Conservation (phyloP, 2,113 vertebrate genomes). For the Serinus canaria region DNA sequence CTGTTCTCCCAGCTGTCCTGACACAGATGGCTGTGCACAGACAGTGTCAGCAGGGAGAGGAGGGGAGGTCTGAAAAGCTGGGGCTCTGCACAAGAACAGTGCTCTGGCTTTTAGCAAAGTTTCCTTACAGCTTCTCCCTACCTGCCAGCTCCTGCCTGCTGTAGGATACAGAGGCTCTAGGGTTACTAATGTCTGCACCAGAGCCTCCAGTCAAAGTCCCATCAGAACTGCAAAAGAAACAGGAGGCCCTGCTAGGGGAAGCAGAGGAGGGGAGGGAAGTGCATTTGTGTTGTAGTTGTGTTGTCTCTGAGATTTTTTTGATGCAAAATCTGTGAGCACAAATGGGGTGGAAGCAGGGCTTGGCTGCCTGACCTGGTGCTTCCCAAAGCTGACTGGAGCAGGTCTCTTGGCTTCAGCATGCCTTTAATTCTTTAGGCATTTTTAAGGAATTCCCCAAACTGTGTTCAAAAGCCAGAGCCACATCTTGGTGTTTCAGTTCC, state of each 20-base stretch:
- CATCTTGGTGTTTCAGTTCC: not conserved
- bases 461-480: not conserved
- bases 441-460: not conserved
- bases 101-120: not conserved
- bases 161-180: constrained; percentile 17
- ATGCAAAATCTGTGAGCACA: not conserved
- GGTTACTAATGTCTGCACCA: constrained; percentile 52
- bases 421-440: not conserved
- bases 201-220: not conserved
- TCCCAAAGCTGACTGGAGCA: not conserved
- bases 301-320: not conserved
- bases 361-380: not conserved
- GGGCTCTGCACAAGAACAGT: not conserved
- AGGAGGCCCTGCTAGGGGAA: not conserved
- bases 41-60: not conserved
- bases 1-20: not conserved
- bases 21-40: not conserved
- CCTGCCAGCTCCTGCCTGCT: constrained; percentile 14
- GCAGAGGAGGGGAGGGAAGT: not conserved
- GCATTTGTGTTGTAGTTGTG: accelerated
- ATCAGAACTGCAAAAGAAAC: constrained; percentile 4
- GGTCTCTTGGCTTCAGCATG: not conserved
- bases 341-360: not conserved
- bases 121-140: not conserved
- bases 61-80: not conserved